Evolutionary conservation across 2,797 vertebrate species (phyloP).

Genomic region (Notolepis coatsorum): DNA sequence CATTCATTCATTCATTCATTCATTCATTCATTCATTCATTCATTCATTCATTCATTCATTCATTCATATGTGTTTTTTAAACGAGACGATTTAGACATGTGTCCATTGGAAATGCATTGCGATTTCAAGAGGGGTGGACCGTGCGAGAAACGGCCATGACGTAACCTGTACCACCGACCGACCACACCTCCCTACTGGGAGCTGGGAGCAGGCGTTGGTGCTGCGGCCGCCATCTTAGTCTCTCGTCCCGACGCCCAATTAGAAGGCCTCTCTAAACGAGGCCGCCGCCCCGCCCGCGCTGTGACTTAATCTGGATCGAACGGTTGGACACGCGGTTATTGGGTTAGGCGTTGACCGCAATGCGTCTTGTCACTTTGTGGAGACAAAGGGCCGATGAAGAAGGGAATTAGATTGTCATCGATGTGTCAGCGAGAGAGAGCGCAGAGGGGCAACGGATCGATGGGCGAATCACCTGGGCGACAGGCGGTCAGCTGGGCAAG

Average conservation of each 20-base stretch:
- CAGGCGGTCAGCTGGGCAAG: slow-evolving; percentile 60
- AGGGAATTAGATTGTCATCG: slow-evolving; percentile 88
- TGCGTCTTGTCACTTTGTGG: slow-evolving; percentile 87
- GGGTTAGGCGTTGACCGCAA: slow-evolving; percentile 79
- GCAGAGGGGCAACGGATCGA: slow-evolving; percentile 84
- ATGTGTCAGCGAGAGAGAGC: slow-evolving; percentile 78
- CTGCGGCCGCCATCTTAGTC: slow-evolving; percentile 33
- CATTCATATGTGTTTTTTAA: too few relatives aligned
- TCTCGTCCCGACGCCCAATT: slow-evolving; percentile 69
- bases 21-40: too few relatives aligned
- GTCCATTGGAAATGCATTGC: too few relatives aligned
- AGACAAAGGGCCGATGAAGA: slow-evolving; percentile 82
- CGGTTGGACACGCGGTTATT: slow-evolving; percentile 78
- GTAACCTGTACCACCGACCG: too few relatives aligned
- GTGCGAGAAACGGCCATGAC: too few relatives aligned
- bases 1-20: too few relatives aligned
- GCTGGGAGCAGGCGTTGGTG: too few relatives aligned
- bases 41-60: too few relatives aligned
- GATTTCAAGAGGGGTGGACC: too few relatives aligned
- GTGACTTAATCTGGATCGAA: slow-evolving; percentile 85
- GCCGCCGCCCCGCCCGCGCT: slow-evolving; percentile 49
- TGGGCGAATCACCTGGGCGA: slow-evolving; percentile 70
- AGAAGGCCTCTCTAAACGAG: slow-evolving; percentile 73
- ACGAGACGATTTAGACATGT: too few relatives aligned
- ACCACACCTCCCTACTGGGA: too few relatives aligned